Conservation (phyloP, 1,140 invertebrate genomes). For the Diplogasteroides magnus region DNA sequence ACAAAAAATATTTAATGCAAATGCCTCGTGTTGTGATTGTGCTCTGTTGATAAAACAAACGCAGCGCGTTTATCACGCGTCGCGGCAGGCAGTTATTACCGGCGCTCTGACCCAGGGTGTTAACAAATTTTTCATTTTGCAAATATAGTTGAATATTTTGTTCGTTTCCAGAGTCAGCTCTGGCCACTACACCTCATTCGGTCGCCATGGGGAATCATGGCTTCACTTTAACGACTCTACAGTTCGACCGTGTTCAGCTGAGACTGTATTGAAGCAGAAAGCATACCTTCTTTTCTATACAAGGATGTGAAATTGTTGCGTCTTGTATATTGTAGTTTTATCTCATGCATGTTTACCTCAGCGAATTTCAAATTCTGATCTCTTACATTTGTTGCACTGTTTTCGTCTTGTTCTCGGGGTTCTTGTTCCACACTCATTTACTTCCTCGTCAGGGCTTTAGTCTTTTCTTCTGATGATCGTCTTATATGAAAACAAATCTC, state of each 20-base stretch:
- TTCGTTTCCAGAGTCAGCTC: not conserved
- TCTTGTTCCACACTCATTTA: too few species aligned
- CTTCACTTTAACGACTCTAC: slow-evolving; percentile 22
- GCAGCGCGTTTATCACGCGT: too few species aligned
- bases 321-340: too few species aligned
- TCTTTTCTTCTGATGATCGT: too few species aligned
- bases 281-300: slow-evolving; percentile 23
- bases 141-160: not conserved
- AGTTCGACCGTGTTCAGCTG: not conserved
- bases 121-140: not conserved
- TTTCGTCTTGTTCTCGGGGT: too few species aligned
- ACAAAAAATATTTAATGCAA: too few species aligned
- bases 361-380: too few species aligned
- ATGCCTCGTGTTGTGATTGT: not conserved
- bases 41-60: not conserved
- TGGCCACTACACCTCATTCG: slow-evolving; percentile 21
- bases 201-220: slow-evolving; percentile 10
- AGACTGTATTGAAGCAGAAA: slow-evolving; percentile 15
- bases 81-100: not conserved
- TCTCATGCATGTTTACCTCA: too few species aligned
- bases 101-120: too few species aligned
- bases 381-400: too few species aligned
- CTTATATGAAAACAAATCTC: too few species aligned
- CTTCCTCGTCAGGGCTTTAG: too few species aligned
- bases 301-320: not conserved